phyloP scores from a whole-genome alignment of 2,797 vertebrate genomes.

The Echiichthys vipera region DNA sequence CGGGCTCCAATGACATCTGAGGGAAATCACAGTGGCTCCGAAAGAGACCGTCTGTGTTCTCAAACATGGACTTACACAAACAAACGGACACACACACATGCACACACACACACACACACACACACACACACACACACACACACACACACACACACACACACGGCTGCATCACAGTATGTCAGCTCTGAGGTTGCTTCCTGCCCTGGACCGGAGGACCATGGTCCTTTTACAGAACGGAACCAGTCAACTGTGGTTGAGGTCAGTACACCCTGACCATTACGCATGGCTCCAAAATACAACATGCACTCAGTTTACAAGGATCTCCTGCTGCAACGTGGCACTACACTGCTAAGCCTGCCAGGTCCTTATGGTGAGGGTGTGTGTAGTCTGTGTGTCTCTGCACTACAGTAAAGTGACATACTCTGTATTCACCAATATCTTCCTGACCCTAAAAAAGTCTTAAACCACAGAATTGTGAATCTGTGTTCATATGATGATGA shows the following conservation, averaged over 20 bases:
- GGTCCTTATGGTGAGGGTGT: not conserved
- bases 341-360: constrained; percentile 25
- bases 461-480: too few relatives aligned
- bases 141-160: constrained; percentile 2
- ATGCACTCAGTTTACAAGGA: constrained; percentile 63
- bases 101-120: not conserved
- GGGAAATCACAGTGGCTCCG: constrained; percentile 4
- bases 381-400: not conserved
- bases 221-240: constrained; percentile 35
- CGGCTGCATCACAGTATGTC: constrained; percentile 30
- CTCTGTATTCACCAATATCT: too few relatives aligned
- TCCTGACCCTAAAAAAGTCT: too few relatives aligned
- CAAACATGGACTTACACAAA: not conserved
- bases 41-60: not conserved
- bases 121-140: not conserved
- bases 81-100: not conserved
- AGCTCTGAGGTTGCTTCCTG: constrained; percentile 35
- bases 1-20: constrained; percentile 21
- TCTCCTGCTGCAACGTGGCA: constrained; percentile 79
- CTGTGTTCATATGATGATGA: too few relatives aligned
- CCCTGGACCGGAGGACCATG: constrained; percentile 13
- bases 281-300: constrained; percentile 68
- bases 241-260: constrained; percentile 71
- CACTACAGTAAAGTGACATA: not conserved
- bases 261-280: constrained; percentile 65